These are phyloP conservation scores for Porites divaricata DNA, from an alignment of 92 coral and sea anemone species.

Conservation along the genomic window DNA sequence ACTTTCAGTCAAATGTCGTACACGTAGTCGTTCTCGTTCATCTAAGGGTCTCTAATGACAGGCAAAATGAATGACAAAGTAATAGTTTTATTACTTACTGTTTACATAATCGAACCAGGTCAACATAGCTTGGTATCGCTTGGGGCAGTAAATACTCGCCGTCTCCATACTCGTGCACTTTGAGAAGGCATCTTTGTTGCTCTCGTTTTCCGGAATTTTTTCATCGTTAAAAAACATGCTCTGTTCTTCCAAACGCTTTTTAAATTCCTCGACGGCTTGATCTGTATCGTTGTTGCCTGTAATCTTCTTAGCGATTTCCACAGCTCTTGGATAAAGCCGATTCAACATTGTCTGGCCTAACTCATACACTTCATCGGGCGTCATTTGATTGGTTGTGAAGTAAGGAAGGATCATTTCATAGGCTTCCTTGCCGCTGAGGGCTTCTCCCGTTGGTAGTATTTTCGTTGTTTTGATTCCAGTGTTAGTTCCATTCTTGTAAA, in stretches of 20 bases:
- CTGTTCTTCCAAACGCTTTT: slow-evolving; percentile 75
- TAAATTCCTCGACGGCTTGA: slow-evolving; percentile 74
- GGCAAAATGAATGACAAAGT: too few species aligned
- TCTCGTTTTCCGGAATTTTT: slow-evolving; percentile 85
- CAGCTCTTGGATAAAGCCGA: slow-evolving; percentile 83
- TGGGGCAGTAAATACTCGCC: slow-evolving; percentile 87
- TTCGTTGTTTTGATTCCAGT: slow-evolving; percentile 71
- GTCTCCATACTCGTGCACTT: slow-evolving; percentile 73
- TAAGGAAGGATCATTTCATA: slow-evolving; percentile 89
- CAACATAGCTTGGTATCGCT: slow-evolving; percentile 81
- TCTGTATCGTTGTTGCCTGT: slow-evolving; percentile 60
- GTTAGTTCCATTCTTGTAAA: slow-evolving; percentile 71
- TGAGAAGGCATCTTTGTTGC: slow-evolving; percentile 79
- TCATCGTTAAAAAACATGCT: slow-evolving; percentile 89
- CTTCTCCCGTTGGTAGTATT: slow-evolving; percentile 78
- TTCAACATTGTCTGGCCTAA: slow-evolving; percentile 73
- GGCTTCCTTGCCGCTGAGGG: slow-evolving; percentile 77
- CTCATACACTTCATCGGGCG: slow-evolving; percentile 70
- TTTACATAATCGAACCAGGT: slow-evolving; percentile 92
- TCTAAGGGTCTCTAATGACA: too few species aligned
- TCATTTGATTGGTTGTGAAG: slow-evolving; percentile 85
- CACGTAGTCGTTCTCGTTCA: too few species aligned
- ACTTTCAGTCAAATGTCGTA: too few species aligned
- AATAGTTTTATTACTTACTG: slow-evolving; percentile 48
- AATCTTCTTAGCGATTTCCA: slow-evolving; percentile 71